Evolutionary conservation across 2,113 vertebrate species (phyloP).

Genomic region (Pterophyllum scalare): DNA sequence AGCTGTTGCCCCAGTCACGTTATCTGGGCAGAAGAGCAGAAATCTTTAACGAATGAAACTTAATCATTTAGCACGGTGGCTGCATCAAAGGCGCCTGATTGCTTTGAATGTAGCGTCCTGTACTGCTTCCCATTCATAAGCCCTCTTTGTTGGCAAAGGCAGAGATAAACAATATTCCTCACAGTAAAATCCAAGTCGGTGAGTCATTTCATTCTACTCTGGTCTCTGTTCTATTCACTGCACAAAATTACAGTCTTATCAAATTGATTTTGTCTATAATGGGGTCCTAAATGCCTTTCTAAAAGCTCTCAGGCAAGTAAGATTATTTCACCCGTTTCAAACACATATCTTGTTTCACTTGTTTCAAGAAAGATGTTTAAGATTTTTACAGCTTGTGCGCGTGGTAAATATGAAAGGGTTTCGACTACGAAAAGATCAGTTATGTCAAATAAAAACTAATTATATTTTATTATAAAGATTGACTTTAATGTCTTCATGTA

Average conservation of each 20-base stretch:
- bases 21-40: conserved; percentile 52
- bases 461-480: not conserved
- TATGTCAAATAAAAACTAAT: not conserved
- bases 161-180: conserved; percentile 29
- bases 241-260: conserved; percentile 25
- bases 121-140: conserved; percentile 19
- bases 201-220: conserved; percentile 21
- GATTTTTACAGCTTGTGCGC: not conserved
- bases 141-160: conserved; percentile 27
- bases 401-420: not conserved
- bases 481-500: not conserved
- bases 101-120: conserved; percentile 44
- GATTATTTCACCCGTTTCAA: conserved; percentile 8
- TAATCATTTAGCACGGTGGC: conserved; percentile 51
- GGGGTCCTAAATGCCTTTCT: conserved; percentile 12
- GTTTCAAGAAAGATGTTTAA: conserved; percentile 1
- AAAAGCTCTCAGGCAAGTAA: not conserved
- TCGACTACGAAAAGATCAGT: not conserved
- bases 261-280: conserved; percentile 28
- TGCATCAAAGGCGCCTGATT: conserved; percentile 64
- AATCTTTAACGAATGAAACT: conserved; percentile 44
- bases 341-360: not conserved
- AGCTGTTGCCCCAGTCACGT: conserved; percentile 10
- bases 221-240: not conserved
- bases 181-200: conserved; percentile 15